Base-by-base conservation (phyloP, 2,797 vertebrate genomes). In the Hapalemur alaotrensis region DNA sequence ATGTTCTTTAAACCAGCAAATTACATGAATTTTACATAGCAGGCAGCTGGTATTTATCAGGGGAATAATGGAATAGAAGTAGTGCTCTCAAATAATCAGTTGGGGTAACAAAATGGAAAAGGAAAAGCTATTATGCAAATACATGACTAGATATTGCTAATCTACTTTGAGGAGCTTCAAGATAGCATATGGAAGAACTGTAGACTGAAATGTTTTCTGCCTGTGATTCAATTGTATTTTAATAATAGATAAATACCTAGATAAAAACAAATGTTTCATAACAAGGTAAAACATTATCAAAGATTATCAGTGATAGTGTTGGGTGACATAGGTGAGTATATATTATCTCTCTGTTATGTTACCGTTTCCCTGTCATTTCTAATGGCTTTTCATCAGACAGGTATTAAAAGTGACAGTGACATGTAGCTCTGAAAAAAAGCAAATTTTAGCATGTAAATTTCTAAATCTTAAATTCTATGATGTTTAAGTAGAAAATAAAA, bases 81-180 rank as follows among this genome's bases (percentile, higher is more conserved):
- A 46, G 46, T 75, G 5, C 41, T 95, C 32, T 95, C n/a, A 89
- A 89, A 57, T 76, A 96, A 92, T 95, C 76, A 93, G 41, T 82
- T 95, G 83, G 28, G 54, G 6, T 76, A 92, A 95, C 61, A 91
- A 92, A 95, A 96, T 88, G 15, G 10, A 78, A 91, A 96, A 72
- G 8, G 11, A 57, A 89, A 95, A 80, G 82, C 41, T 78, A 76
- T 92, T 97, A 96, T 46, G 70, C 80, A 97, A 87, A 96, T 95
- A 54, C 22, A 67, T 78, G 46, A 13, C 5, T 75, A 73, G 43
- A 18, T 78, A 92, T 48, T 78, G 28, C 69, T 95, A 88, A 95
- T 87, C 20, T 28, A 57, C 41, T 93, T 48, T 84, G 52, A 89
- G 41, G 9, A 43, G 13, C 25, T 50, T 92, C 20, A 61, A 5